Base-by-base conservation (phyloP, 2,888 invertebrate species). In the Macrophya alboannulata region DNA sequence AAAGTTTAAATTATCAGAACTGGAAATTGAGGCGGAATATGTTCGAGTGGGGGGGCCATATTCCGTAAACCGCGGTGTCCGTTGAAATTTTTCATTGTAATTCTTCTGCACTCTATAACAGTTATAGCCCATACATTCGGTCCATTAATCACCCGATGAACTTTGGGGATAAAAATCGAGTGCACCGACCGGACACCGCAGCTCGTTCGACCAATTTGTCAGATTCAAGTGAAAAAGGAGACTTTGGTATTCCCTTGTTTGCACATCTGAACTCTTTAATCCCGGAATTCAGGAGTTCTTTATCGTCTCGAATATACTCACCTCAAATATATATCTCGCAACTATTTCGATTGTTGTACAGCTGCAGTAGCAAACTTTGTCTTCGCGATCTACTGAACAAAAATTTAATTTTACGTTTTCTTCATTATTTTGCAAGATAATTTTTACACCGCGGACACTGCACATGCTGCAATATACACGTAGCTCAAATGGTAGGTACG, bases 121-220 rank as follows among this genome's bases (percentile, higher is more conserved):
- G 8, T 5, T n/a, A 45, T 21, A 21, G 15, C 12, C 12, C n/a
- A 5, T 37, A 17, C 17, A 21, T 40, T 79, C n/a, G 40, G 31
- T 37, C 79, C 55, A 59, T 79, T 79, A 79, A 79, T 79, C 79
- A 79, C 25, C 4, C 62, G 62, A 62, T 62, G 45, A 48, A 76
- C 48, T 76, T 76, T 76, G 9, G 76, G 76, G 15, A 31, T 76
- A 76, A 76, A 74, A 76, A 76, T 76, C 48, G 45, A 25, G 21
- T 31, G 43, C 25, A 74, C 74, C 15, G 45, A 25, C 74, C 45
- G 45, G 48, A 45, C 45, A n/a, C 12, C 10, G 25, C 45, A n/a
- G 21, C 10, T 17, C 74, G 45, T n/a, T 40, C 71, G 9, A 17
- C 68, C 71, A 71, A 71, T 71, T 71, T 71, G 40, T 71, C 71